Conservation (phyloP, 2,888 invertebrate species). For the Trichopoda pennipes region DNA sequence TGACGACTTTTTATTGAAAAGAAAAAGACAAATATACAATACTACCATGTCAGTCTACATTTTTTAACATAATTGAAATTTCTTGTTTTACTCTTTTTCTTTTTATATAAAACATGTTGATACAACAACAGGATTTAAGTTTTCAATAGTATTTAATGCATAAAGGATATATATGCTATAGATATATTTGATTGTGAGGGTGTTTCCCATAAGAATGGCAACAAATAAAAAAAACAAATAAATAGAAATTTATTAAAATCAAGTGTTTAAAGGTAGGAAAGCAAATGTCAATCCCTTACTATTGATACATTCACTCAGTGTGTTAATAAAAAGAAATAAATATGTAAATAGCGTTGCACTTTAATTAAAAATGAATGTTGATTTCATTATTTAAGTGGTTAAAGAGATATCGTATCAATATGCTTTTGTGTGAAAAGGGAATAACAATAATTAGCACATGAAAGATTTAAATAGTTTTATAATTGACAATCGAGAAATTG, state of each 20-base stretch:
- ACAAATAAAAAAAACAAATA: conserved; percentile 1
- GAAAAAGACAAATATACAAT: no score
- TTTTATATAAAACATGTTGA: no score
- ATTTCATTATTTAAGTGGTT: not conserved
- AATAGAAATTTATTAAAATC: conserved; percentile 64
- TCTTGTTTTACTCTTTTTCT: no score
- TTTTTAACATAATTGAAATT: no score
- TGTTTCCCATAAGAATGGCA: not conserved
- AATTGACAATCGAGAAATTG: no score
- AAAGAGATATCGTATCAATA: conserved; percentile 22
- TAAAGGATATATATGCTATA: no score
- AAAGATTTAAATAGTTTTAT: no score
- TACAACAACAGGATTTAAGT: no score
- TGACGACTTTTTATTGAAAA: no score
- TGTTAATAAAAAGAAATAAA: conserved; percentile 28
- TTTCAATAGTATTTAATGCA: no score
- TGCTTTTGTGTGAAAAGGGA: not conserved
- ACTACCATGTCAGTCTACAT: no score
- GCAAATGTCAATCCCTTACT: conserved; percentile 53
- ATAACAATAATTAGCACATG: no score
- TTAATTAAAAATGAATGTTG: conserved; percentile 40
- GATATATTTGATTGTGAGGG: not conserved
- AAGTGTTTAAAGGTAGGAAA: conserved; percentile 63
- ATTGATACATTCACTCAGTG: conserved; percentile 35
- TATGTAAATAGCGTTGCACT: conserved; percentile 41